Base-by-base conservation (phyloP, 1,140 invertebrate genomes). In the Chlorops oryzae region DNA sequence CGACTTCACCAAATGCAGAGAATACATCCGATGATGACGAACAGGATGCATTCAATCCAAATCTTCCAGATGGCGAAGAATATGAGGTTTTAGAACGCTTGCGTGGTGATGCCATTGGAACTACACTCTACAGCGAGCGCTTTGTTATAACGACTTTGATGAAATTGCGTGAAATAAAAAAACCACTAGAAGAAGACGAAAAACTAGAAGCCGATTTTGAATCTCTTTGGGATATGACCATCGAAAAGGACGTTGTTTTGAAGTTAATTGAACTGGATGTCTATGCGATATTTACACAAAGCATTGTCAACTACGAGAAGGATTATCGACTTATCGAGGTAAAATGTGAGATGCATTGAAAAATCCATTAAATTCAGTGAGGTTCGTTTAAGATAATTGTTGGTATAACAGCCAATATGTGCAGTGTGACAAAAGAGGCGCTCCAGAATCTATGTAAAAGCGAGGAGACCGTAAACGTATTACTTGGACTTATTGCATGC, bases 171-270 rank as follows among this genome's bases (percentile, higher is more conserved):
- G 73, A 78, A 59, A 58, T 75, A 10, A 56, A 71, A 1, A 68
- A 70, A 51, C 67, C 73, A 15, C 60, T 75, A 12, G 58, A 74
- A 3, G 66, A 75, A 54, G 62, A 74, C 27, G 73, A 78, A 55
- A 70, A 77, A 56, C 62, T 85, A 18, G 86, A 88, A 75, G 75
- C 78, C 13, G 80, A 87, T 51, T 70, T 88, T 5, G 87, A 85
- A 59, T 80, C 78, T 18, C 60, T 90, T 2, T 90, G 86, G 87
- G 85, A 90, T 56, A 87, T 88, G 82, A 84, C 85, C 9, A 68
- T 80, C 0, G 81, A 88, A 51, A 76, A 78, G 58, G 86, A 87
- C 59, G 79, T 88, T 3, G 81, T 82, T 2, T 52, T 77, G n/a
- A 81, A 82, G 61, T 71, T 88, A 3, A 63, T 83, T 43, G 74